phyloP scores from a whole-genome alignment of 1,140 invertebrate genomes.

The Manduca sexta region DNA sequence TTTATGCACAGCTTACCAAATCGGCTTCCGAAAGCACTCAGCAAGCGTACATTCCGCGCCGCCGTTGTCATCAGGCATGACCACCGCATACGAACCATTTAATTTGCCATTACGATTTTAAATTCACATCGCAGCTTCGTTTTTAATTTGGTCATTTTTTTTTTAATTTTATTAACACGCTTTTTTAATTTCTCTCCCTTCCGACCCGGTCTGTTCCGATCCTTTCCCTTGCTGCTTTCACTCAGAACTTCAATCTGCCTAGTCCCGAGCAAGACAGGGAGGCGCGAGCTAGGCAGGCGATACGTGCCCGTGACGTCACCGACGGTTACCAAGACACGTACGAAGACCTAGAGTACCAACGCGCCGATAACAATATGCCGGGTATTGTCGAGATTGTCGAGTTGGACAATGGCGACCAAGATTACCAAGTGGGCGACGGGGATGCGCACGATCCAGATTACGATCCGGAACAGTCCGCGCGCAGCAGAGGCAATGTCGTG shows the following conservation, averaged over 20 bases:
- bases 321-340: slow-evolving; percentile 44
- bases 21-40: slow-evolving; percentile 13
- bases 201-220: slow-evolving; percentile 42
- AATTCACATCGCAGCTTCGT: slow-evolving; percentile 24
- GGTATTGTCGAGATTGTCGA: slow-evolving; percentile 55
- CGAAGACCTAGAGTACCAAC: slow-evolving; percentile 50
- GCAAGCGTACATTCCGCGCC: slow-evolving; percentile 7
- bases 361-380: slow-evolving; percentile 26
- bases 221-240: slow-evolving; percentile 52
- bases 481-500: slow-evolving; percentile 51
- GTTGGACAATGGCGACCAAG: slow-evolving; percentile 31
- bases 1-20: slow-evolving; percentile 23
- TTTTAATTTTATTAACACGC: slow-evolving; percentile 75
- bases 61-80: slow-evolving; percentile 49
- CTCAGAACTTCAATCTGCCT: slow-evolving; percentile 67
- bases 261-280: slow-evolving; percentile 39
- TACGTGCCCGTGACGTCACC: slow-evolving; percentile 37
- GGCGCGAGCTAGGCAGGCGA: slow-evolving; percentile 26
- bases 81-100: slow-evolving; percentile 24
- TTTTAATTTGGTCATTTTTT: slow-evolving; percentile 56
- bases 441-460: slow-evolving; percentile 50
- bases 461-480: slow-evolving; percentile 41
- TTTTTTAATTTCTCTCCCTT: slow-evolving; percentile 66
- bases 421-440: slow-evolving; percentile 25
- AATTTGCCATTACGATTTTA: slow-evolving; percentile 7